Evolutionary conservation across 2,797 vertebrate species (phyloP), one percentile per base, ranked within the genome.

Genomic region (Sciurus vulgaris): DNA sequence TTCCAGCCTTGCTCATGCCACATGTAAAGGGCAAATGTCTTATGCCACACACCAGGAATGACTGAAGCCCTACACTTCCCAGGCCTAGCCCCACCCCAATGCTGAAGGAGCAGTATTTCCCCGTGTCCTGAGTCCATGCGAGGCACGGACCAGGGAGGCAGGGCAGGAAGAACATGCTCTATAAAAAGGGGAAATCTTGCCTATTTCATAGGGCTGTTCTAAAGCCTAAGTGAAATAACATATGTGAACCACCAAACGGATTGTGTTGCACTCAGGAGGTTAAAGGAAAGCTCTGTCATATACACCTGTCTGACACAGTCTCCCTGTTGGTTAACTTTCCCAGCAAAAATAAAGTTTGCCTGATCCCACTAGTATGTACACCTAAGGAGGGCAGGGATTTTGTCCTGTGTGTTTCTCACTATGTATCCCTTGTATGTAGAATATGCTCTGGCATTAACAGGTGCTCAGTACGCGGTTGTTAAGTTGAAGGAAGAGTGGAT

Each of bases 61-160:
- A 69, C 20, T 74, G 15, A 87, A 54, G 3, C n/a, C 26, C 18
- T 0, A 9, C 38, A 44, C 44, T 51, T 63, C 72, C 47, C 12
- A 70, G n/a, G 12, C 35, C 59, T 47, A 33, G n/a, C n/a, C 20
- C 6, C n/a, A 61, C 38, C 70, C 41, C 38, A 22, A 0, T 0
- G 47, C 26, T 41, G 33, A 7, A 20, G 14, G 38, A 35, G 1
- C 41, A 67, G 24, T 28, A 51, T 35, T 13, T 90, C 44, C 70
- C 61, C 33, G 17, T 11, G 47, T 47, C 20, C 12, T 5, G 54
- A 44, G 18, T 65, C 6, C 56, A 86, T 13, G 41, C 3, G 0
- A 33, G 56, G 33, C 35, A 63, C 0, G 0, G 63, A 10, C 30
- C 65, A 33, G 0, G 7, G 2, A 35, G 28, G 3, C 22, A 38